Conservation (phyloP, 2,113 vertebrate species). For the Malurus cyaneus region DNA sequence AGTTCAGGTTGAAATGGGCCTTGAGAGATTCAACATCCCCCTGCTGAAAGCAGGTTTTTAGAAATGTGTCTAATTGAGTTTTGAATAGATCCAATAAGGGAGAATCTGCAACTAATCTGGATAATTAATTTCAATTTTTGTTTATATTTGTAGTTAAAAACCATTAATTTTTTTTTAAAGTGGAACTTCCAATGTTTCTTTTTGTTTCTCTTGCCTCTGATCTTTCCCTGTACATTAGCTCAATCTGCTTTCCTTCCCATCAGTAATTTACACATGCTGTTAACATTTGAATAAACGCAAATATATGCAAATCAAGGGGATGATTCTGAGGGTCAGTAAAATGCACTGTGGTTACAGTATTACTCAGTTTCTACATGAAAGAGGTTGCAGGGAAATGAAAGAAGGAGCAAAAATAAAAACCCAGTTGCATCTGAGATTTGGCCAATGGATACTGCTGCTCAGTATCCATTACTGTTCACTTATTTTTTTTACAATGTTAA, state of each 20-base stretch:
- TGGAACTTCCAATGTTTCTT: neutral
- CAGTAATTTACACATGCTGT: neutral
- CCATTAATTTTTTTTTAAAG: neutral
- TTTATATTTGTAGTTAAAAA: neutral
- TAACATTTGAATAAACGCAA: neutral
- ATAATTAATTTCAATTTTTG: neutral
- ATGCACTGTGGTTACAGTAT: neutral
- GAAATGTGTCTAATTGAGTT: neutral
- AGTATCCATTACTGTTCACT: neutral
- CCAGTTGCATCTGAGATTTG: neutral
- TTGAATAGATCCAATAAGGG: neutral
- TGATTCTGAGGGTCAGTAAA: neutral
- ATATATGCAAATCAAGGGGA: neutral
- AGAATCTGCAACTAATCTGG: neutral
- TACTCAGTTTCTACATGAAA: neutral
- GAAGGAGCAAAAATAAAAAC: neutral
- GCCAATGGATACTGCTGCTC: neutral
- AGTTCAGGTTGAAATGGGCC: neutral
- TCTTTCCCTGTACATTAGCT: neutral
- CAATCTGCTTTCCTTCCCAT: neutral
- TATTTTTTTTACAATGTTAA: neutral
- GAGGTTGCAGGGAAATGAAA: neutral
- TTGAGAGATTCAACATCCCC: neutral
- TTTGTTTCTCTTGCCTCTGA: neutral
- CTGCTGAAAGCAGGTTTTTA: neutral